phyloP scores from a whole-genome alignment of 2,113 vertebrate species.

The Scortum barcoo region DNA sequence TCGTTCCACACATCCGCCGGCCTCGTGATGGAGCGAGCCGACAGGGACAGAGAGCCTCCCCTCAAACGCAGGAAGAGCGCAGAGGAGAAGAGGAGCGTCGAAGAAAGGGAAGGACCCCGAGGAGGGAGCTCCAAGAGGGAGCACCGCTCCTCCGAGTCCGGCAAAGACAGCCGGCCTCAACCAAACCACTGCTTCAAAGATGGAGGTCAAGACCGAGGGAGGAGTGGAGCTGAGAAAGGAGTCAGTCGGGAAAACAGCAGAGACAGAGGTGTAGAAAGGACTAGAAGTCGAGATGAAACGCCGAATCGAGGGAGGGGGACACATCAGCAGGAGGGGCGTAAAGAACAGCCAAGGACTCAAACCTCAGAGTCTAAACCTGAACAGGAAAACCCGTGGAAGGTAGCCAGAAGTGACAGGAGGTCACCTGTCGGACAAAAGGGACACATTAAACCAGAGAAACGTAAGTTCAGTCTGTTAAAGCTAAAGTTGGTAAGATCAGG shows the following conservation, averaged over 20 bases:
- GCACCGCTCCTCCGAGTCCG: background rate
- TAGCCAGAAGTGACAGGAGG: accelerated
- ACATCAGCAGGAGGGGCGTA: background rate
- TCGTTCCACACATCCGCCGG: constrained; percentile 79
- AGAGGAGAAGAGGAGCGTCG: constrained; percentile 66
- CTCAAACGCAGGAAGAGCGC: constrained; percentile 86
- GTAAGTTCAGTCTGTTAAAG: constrained; percentile 5
- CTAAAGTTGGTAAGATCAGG: no score
- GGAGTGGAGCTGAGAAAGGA: background rate
- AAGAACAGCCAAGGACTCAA: constrained; percentile 2
- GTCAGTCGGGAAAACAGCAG: background rate
- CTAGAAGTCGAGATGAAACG: background rate
- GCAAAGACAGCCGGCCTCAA: background rate
- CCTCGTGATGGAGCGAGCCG: constrained; percentile 87
- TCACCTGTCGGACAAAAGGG: background rate
- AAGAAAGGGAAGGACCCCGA: constrained; percentile 42
- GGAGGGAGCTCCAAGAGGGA: constrained; percentile 27
- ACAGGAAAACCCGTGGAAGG: constrained; percentile 27
- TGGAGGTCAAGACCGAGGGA: background rate
- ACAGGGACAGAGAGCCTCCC: constrained; percentile 83
- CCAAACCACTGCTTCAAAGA: background rate
- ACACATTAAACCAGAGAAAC: background rate
- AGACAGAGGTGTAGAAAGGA: constrained; percentile 7
- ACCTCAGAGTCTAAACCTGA: background rate
- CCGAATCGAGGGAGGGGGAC: background rate